A percentile compares a stretch with the other conserved stretches of the same genome.
Conservation (phyloP, 1,140 invertebrate genomes). For the Neoseiulus cucumeris region DNA sequence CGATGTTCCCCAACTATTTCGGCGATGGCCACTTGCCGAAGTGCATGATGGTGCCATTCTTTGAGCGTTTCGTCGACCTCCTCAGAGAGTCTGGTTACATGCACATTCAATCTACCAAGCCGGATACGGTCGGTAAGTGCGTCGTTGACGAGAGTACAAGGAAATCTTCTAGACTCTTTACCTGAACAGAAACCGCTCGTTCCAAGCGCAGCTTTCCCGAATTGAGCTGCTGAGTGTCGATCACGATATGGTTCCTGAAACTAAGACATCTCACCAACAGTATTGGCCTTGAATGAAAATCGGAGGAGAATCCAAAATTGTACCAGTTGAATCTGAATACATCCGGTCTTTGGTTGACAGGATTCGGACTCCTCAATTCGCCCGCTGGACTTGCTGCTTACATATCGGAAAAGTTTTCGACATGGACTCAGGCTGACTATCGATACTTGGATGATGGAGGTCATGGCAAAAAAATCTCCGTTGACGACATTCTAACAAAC, state of each 20-base stretch:
- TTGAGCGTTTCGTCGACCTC: conserved; percentile 25
- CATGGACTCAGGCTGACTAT: conserved; percentile 14
- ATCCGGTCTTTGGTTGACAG: neutral
- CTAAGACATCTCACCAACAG: no score
- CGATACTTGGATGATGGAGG: conserved; percentile 43
- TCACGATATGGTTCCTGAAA: no score
- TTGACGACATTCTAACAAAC: conserved; percentile 62
- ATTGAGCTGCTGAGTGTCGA: no score
- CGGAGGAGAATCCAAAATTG: no score
- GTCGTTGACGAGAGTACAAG: no score
- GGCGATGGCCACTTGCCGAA: conserved; percentile 29
- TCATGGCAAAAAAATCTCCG: conserved; percentile 36
- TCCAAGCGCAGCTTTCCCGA: no score
- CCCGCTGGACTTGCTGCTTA: conserved; percentile 57
- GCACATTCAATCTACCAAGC: conserved; percentile 66
- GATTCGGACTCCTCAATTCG: conserved; percentile 22
- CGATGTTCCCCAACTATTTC: conserved; percentile 35
- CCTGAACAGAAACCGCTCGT: no score
- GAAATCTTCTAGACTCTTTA: no score
- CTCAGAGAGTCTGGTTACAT: conserved; percentile 51
- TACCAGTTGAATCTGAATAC: no score
- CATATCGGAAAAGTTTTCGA: conserved; percentile 61
- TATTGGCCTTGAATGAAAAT: no score
- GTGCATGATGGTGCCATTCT: conserved; percentile 33
- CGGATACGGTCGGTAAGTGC: conserved; percentile 57